Conservation (phyloP, 2,888 invertebrate genomes). For the Drosophila setosimentum region DNA sequence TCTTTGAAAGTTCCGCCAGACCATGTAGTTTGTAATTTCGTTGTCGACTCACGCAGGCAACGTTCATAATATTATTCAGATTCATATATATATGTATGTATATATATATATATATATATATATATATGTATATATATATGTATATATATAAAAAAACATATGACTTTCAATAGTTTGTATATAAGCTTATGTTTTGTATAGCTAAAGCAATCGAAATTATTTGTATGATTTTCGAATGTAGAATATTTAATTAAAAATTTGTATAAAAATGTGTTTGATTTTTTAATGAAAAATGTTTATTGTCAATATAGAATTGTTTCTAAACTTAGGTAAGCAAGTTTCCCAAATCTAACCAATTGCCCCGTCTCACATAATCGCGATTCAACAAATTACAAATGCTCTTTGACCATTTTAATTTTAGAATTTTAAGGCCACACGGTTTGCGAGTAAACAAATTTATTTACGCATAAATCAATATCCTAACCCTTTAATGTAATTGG, state of each 20-base stretch:
- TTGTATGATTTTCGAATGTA: conserved; percentile 57
- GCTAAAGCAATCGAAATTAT: conserved; percentile 30
- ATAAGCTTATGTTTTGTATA: conserved; percentile 29
- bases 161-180: conserved; percentile 50
- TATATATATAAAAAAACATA: conserved; percentile 13
- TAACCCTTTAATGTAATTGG: conserved; percentile 53
- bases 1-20: conserved; percentile 72
- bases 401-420: conserved; percentile 17
- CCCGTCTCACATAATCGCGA: neutral
- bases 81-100: conserved; percentile 4
- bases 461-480: conserved; percentile 64
- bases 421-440: conserved; percentile 6
- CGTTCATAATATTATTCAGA: conserved; percentile 54
- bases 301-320: neutral
- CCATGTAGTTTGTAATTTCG: conserved; percentile 67
- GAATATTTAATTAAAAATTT: conserved; percentile 73
- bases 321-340: no score
- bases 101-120: conserved; percentile 8
- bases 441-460: conserved; percentile 58
- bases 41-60: conserved; percentile 35
- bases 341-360: neutral
- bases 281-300: neutral
- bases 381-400: neutral
- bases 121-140: conserved; percentile 4
- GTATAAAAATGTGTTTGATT: conserved; percentile 24